Evolutionary conservation across 2,797 vertebrate species (phyloP).

Genomic region (Pantherophis vulpinus): DNA sequence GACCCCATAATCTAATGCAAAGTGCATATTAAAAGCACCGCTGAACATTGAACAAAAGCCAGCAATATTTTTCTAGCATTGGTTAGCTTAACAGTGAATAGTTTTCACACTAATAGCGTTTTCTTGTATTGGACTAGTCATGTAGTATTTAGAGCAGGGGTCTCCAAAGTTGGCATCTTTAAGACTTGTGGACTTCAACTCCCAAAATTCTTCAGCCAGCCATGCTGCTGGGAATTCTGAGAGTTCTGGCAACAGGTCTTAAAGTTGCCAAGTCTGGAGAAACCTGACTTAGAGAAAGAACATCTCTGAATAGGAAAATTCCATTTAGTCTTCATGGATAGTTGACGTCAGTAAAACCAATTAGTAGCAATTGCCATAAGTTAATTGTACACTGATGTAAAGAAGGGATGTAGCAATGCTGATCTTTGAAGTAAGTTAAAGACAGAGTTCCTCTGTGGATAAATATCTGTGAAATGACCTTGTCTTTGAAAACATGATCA

Average conservation of each 20-base stretch:
- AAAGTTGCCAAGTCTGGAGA: background rate
- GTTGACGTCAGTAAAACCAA: background rate
- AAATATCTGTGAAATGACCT: background rate
- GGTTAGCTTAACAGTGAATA: background rate
- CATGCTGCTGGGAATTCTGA: background rate
- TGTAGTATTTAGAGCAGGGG: background rate
- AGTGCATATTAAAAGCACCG: background rate
- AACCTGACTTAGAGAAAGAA: background rate
- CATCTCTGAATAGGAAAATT: background rate
- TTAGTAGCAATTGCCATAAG: background rate
- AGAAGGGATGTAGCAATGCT: background rate
- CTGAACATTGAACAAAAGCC: background rate
- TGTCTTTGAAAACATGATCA: background rate
- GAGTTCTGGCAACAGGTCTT: background rate
- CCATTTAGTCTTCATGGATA: background rate
- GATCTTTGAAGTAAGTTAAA: background rate
- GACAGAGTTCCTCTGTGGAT: background rate
- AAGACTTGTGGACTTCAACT: background rate
- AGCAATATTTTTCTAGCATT: background rate
- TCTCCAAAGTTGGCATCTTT: background rate
- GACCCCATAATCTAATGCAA: background rate
- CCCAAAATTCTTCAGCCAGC: background rate
- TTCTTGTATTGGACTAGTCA: background rate
- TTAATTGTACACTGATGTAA: background rate
- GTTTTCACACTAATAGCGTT: background rate